Evolutionary conservation across 2,797 vertebrate species (phyloP).

Genomic region (Antennarius maculatus): DNA sequence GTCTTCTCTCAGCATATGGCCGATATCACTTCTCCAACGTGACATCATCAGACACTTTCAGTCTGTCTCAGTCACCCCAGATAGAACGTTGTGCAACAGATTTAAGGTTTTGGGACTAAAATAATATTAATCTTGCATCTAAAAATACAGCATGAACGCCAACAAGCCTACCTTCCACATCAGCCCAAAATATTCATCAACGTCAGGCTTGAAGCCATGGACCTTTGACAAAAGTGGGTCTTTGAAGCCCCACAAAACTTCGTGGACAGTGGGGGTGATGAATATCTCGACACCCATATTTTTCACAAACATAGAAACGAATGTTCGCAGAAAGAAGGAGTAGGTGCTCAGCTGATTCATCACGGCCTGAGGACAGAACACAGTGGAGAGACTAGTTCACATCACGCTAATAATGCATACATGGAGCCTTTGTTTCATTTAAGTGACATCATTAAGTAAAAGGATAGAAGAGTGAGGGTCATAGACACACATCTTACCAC

Average conservation of each 20-base stretch:
- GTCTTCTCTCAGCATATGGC: constrained; percentile 43
- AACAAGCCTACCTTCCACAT: constrained; percentile 83
- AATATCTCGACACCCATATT: constrained; percentile 72
- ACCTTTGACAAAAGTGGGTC: constrained; percentile 80
- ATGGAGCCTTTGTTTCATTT: no score
- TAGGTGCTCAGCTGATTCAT: constrained; percentile 82
- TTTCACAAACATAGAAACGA: constrained; percentile 74
- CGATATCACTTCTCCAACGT: constrained; percentile 43
- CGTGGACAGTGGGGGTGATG: constrained; percentile 80
- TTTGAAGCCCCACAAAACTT: constrained; percentile 85
- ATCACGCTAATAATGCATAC: background rate
- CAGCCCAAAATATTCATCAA: constrained; percentile 83
- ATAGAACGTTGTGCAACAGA: background rate
- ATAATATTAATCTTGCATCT: background rate
- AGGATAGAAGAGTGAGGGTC: no score
- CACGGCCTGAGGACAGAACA: constrained; percentile 68
- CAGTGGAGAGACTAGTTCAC: background rate
- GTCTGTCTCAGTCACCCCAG: constrained; percentile 14
- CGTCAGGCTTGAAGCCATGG: constrained; percentile 75
- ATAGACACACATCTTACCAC: constrained; percentile 74
- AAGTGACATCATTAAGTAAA: background rate
- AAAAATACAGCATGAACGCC: background rate
- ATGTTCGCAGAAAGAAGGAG: constrained; percentile 66
- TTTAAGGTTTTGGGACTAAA: background rate
- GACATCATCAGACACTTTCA: background rate